Evolutionary conservation across 2,113 vertebrate species (phyloP), one percentile per base, ranked within the genome.

Genomic region (Cyprinodon variegatus): DNA sequence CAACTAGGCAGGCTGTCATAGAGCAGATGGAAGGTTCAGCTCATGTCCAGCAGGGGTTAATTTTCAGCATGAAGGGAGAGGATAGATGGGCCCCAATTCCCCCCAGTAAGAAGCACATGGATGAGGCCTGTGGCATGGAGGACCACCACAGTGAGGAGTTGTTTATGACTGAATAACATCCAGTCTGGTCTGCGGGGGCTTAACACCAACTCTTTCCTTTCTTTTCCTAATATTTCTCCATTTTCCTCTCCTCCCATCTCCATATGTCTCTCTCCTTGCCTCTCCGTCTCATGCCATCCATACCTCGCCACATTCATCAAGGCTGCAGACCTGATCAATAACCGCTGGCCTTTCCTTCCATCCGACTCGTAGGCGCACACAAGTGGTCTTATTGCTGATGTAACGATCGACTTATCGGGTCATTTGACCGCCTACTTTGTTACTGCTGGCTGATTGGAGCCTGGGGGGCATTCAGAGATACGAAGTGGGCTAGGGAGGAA

Each of bases 361-460:
- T 78, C 68, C n/a, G 69, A 79, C 79, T 83, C 11, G 38, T 74
- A 86, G 83, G 83, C 15, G 39, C 46, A 74, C 83, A 85, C 84
- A 83, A 85, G 78, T 85, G 83, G 81, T 85, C 82, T 77, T 82
- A 83, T 86, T 82, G 81, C 76, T 92, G 91, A 90, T 78, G 83
- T 85, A 91, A 91, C 74, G 15, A 89, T 84, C 14, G 59, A 86
- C 88, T 89, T 90, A 93, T 91, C 79, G 77, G 83, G 73, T 92
- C 78, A 84, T 93, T 90, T 86, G 81, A 68, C 78, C 73, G 78
- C 85, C 88, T 88, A 83, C 78, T 92, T 89, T 90, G 86, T 89
- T 90, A 79, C 82, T 72, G 79, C 86, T 69, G 61, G 1, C 72
- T 77, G 81, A 83, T 79, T 76, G 83, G 74, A 53, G 80, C 69